These are phyloP conservation scores for Lycodopsis pacificus DNA, from an alignment of 2,797 vertebrate genomes.

Conservation along the genomic window DNA sequence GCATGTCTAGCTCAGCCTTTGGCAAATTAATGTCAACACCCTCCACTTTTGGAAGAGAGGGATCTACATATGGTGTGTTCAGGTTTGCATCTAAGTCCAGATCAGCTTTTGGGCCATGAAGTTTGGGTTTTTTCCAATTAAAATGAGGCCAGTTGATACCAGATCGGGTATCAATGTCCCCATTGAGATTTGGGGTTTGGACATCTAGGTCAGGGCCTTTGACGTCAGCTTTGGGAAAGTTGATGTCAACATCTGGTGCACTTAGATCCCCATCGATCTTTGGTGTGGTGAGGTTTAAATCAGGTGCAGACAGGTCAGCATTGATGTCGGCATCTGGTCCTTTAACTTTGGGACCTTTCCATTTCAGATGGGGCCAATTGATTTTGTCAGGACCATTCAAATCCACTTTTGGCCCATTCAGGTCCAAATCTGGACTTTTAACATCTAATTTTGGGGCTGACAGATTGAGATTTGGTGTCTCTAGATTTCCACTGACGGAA, in stretches of 20 bases:
- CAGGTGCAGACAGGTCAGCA: conserved; percentile 54
- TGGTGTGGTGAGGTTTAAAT: conserved; percentile 54
- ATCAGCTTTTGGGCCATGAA: conserved; percentile 63
- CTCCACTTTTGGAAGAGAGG: conserved; percentile 63
- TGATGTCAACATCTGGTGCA: conserved; percentile 60
- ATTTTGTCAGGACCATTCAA: conserved; percentile 70
- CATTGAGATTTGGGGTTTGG: conserved; percentile 51
- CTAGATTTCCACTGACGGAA: conserved; percentile 45
- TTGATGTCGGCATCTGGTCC: conserved; percentile 57
- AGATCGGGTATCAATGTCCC: conserved; percentile 59
- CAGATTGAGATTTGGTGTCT: conserved; percentile 45
- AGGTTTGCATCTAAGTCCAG: conserved; percentile 55
- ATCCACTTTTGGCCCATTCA: conserved; percentile 59
- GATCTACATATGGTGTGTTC: conserved; percentile 49
- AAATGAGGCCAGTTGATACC: conserved; percentile 68
- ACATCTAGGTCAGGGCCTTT: conserved; percentile 53
- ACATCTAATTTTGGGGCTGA: conserved; percentile 56
- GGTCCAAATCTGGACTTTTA: conserved; percentile 45
- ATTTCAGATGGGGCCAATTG: conserved; percentile 68
- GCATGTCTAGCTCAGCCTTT: conserved; percentile 36
- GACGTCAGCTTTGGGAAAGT: conserved; percentile 56
- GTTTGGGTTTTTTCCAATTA: conserved; percentile 72
- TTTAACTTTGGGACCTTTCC: conserved; percentile 73
- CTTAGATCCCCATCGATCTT: conserved; percentile 42
- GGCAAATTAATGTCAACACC: conserved; percentile 58